Evolutionary conservation across 2,113 vertebrate genomes (phyloP), one percentile per base, ranked within the genome.

Genomic region (Galemys pyrenaicus): DNA sequence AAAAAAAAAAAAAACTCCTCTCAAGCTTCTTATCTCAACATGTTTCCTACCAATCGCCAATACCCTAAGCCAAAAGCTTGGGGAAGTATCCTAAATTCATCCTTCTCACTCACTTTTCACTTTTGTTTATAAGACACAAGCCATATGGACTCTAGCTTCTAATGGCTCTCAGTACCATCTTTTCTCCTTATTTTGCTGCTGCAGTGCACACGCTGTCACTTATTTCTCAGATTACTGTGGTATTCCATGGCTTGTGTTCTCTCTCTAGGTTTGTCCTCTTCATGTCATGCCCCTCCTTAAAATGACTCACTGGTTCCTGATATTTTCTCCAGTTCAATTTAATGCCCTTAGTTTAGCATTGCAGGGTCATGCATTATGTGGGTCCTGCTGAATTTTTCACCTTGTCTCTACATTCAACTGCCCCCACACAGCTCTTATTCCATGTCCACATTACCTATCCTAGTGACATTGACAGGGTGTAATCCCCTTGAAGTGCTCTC

Each of bases 91-190:
- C 19, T 79, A 22, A 19, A 83, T 13, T 37, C 41, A 73, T 54
- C 19, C 16, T 65, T 89, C 51, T 74, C 30, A 37, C 22, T 70
- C 60, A 77, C 37, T 44, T n/a, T 92, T 87, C 85, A 81, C n/a
- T 78, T 90, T 95, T 58, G 64, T 83, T 73, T 83, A 51, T 22
- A 4, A 60, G 51, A 73, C 49, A 39, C 9, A 85, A 81, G 37
- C 16, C 28, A 51, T 9, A 22, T 49, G 15, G 60, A 87, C 39
- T 74, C 44, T 26, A 41, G 5, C 4, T 91, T 39, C 78, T 37
- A 89, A 9, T 71, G 35, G 60, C 58, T 80, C 70, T 83, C 79
- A 70, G 62, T 74, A 62, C 4, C 32, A 79, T 54, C 41, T 86
- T 49, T 6, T 41, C 70, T 60, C 62, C 70, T 54, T 49, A 19